A percentile compares a stretch with the other conserved stretches of the same genome.
Evolutionary conservation across 2,888 invertebrate species (phyloP).

Genomic region (Drosophila subsilvestris): DNA sequence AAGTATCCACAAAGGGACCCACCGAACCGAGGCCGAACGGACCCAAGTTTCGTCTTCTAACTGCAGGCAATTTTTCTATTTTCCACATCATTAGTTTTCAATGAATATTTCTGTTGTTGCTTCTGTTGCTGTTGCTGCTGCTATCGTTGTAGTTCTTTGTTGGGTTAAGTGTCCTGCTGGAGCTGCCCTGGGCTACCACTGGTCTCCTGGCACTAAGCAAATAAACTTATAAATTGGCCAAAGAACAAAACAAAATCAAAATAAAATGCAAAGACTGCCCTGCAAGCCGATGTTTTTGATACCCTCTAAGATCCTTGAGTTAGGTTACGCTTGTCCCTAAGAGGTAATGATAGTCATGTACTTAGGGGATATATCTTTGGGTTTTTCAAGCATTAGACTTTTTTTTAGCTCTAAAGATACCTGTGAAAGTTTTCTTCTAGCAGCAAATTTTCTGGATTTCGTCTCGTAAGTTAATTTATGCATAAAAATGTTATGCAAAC

Average conservation of each 20-base stretch:
- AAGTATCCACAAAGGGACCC: background rate
- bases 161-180: conserved; percentile 59
- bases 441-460: too few relatives aligned
- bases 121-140: conserved; percentile 11
- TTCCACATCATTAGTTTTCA: conserved; percentile 78
- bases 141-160: conserved; percentile 23
- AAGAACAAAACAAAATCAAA: conserved; percentile 30
- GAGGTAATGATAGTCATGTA: too few relatives aligned
- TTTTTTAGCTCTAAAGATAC: too few relatives aligned
- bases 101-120: conserved; percentile 68
- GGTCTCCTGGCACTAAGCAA: conserved; percentile 61
- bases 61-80: conserved; percentile 76
- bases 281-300: background rate
- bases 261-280: background rate
- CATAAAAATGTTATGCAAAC: too few relatives aligned
- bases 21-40: background rate
- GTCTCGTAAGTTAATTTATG: too few relatives aligned
- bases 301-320: background rate
- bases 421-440: too few relatives aligned
- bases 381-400: too few relatives aligned
- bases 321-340: too few relatives aligned
- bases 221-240: conserved; percentile 74
- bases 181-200: background rate
- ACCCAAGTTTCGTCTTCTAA: conserved; percentile 44
- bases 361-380: too few relatives aligned